Conservation (phyloP, 2,888 invertebrate species). For the Thelaira solivaga region DNA sequence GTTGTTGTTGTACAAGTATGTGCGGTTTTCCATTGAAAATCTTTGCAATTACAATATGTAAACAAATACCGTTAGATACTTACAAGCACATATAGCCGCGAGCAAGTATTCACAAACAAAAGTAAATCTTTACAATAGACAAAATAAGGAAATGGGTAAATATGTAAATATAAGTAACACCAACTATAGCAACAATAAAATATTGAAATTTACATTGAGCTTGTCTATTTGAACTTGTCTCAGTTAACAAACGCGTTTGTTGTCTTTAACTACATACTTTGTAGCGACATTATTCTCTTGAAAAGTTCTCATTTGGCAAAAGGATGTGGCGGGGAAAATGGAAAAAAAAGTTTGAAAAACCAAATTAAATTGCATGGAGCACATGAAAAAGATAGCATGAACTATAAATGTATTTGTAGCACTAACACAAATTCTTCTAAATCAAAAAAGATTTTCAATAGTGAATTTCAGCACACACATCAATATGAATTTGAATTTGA, state of each 20-base stretch:
- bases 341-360: neutral
- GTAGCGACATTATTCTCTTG: no score
- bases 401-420: slow-evolving; percentile 2
- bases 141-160: neutral
- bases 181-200: slow-evolving; percentile 24
- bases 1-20: neutral
- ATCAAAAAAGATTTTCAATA: no score
- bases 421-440: neutral
- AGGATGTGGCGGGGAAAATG: neutral
- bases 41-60: neutral
- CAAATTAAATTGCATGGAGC: slow-evolving; percentile 21
- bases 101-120: neutral
- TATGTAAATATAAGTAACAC: neutral
- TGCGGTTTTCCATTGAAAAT: neutral
- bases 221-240: slow-evolving; percentile 10
- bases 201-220: neutral
- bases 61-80: neutral
- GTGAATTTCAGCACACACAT: neutral
- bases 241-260: neutral
- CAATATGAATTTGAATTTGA: no score
- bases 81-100: neutral
- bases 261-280: no score
- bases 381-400: neutral
- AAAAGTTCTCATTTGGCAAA: neutral
- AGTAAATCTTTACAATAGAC: neutral